These are phyloP conservation scores for Archocentrus centrarchus DNA, from an alignment of 2,113 vertebrate species.

Conservation along the genomic window DNA sequence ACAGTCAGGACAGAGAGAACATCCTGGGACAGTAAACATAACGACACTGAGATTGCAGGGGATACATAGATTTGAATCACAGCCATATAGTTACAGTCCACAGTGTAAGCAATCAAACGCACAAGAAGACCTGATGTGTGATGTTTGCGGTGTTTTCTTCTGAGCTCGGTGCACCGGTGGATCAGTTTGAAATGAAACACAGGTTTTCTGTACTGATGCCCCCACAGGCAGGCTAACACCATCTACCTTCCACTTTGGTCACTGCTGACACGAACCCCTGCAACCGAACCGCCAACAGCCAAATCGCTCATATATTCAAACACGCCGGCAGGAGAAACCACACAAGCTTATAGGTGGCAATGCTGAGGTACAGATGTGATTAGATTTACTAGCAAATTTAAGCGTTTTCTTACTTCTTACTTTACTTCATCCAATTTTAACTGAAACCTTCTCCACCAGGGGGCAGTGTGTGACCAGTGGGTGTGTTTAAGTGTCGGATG, in stretches of 20 bases:
- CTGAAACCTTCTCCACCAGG: too few relatives aligned
- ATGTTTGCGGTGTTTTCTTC: not conserved
- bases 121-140: not conserved
- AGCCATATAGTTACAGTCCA: not conserved
- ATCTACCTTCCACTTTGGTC: not conserved
- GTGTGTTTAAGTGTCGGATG: not conserved
- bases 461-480: not conserved
- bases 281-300: not conserved
- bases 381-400: not conserved
- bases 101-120: too few relatives aligned
- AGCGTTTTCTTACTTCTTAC: not conserved
- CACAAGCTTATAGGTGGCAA: not conserved
- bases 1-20: not conserved
- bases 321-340: accelerated
- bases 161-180: accelerated
- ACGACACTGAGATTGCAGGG: not conserved
- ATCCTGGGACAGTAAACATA: conserved; percentile 13
- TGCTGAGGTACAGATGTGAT: not conserved
- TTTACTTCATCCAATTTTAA: not conserved
- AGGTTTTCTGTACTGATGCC: not conserved
- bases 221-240: not conserved
- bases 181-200: not conserved
- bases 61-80: not conserved
- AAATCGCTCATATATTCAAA: not conserved
- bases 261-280: not conserved